Evolutionary conservation across 2,797 vertebrate species (phyloP).

Genomic region (Heterohyrax brucei): DNA sequence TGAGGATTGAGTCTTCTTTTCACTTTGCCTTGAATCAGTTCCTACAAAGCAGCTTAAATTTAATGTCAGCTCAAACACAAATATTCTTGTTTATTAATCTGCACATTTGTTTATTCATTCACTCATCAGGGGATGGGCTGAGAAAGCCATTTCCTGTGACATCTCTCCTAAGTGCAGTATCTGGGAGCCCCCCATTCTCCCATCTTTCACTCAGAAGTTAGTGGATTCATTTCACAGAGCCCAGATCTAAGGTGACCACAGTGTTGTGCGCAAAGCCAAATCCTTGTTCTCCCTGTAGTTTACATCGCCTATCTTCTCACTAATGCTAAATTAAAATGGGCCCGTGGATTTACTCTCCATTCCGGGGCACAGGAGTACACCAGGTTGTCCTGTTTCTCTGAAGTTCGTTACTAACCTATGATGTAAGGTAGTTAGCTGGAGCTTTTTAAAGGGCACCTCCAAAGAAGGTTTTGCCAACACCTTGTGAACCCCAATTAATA

Average conservation of each 20-base stretch:
- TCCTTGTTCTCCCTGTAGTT: not conserved
- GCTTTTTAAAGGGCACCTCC: conserved; percentile 33
- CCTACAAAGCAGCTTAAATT: conserved; percentile 27
- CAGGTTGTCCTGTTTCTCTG: not conserved
- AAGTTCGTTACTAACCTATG: conserved; percentile 48
- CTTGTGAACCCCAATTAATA: conserved; percentile 32
- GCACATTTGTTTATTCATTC: conserved; percentile 4
- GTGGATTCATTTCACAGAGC: not conserved
- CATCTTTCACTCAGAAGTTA: not conserved
- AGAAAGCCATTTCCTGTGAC: not conserved
- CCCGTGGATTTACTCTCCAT: conserved; percentile 8
- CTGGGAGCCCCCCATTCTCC: not conserved
- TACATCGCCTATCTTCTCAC: not conserved
- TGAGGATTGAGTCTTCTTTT: conserved; percentile 1
- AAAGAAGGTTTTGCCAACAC: conserved; percentile 56
- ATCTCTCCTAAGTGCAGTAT: not conserved
- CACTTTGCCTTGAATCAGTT: not conserved
- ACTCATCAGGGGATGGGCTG: not conserved
- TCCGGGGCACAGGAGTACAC: not conserved
- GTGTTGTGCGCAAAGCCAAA: not conserved
- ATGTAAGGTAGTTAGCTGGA: not conserved
- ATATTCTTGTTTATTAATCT: conserved; percentile 35
- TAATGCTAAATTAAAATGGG: not conserved
- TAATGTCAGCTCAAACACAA: conserved; percentile 53
- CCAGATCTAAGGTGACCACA: not conserved